Percentiles rank a stretch among this genome's conserved stretches.
Evolutionary conservation across 2,113 vertebrate species (phyloP).

Genomic region (Gymnarchus niloticus): DNA sequence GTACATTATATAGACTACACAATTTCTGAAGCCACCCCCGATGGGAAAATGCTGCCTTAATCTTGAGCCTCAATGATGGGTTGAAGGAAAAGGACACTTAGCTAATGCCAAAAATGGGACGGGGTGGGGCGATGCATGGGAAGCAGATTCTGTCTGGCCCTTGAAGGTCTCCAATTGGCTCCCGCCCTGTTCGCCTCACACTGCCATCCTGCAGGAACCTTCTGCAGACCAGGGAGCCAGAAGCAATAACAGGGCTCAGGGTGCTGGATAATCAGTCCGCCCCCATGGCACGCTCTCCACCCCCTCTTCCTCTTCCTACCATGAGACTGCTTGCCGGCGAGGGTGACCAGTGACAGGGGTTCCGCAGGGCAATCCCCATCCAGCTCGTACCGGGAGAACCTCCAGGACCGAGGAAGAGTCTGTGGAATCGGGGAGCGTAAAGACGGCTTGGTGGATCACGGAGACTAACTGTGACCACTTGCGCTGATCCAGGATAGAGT

Average conservation of each 20-base stretch:
- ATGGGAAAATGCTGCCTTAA: slow-evolving; percentile 84
- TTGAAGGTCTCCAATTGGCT: too few species aligned
- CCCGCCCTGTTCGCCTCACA: neutral
- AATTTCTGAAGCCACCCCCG: slow-evolving; percentile 36
- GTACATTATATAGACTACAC: slow-evolving; percentile 77
- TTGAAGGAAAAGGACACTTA: slow-evolving; percentile 60
- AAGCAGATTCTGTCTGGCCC: neutral
- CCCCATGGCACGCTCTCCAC: neutral
- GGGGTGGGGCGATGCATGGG: neutral
- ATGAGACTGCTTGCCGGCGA: neutral
- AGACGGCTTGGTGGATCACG: neutral
- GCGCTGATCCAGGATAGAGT: neutral
- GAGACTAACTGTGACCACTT: neutral
- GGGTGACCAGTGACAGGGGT: neutral
- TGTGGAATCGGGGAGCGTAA: neutral
- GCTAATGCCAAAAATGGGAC: slow-evolving; percentile 73
- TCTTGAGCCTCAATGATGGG: slow-evolving; percentile 54
- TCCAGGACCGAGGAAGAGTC: neutral
- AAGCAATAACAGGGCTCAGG: neutral
- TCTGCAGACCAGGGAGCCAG: neutral
- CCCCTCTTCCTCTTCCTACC: neutral
- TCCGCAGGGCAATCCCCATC: neutral
- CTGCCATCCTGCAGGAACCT: neutral
- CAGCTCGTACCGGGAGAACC: neutral
- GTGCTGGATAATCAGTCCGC: neutral